A percentile compares a stretch with the other conserved stretches of the same genome.
These are phyloP conservation scores for Gymnoscopelus microlampas DNA, from an alignment of 2,797 vertebrate genomes.

Conservation along the genomic window DNA sequence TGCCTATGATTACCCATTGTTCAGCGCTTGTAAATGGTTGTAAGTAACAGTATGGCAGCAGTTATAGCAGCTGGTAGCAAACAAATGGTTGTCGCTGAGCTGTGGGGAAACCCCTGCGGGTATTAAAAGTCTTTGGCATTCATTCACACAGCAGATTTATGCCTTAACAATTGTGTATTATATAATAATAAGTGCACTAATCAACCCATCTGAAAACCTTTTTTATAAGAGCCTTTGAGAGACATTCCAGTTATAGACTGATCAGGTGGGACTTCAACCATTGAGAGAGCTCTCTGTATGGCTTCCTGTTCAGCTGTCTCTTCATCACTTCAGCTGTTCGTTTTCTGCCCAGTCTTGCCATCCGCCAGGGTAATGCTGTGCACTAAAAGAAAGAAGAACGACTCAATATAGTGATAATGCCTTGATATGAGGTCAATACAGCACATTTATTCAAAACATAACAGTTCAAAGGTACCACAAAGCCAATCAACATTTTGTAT, in stretches of 20 bases:
- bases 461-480: too few relatives aligned
- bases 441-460: too few relatives aligned
- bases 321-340: slow-evolving; percentile 73
- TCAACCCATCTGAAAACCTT: slow-evolving; percentile 10
- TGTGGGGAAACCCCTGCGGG: slow-evolving; percentile 26
- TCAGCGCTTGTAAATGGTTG: slow-evolving; percentile 13
- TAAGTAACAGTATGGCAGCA: slow-evolving; percentile 1
- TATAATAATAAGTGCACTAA: not conserved
- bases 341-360: slow-evolving; percentile 90
- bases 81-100: not conserved
- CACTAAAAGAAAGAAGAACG: slow-evolving; percentile 75
- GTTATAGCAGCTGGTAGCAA: not conserved
- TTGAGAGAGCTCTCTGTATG: not conserved
- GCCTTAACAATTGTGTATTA: slow-evolving; percentile 19
- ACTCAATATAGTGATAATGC: slow-evolving; percentile 12
- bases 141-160: slow-evolving; percentile 23
- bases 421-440: not conserved
- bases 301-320: not conserved
- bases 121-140: slow-evolving; percentile 41
- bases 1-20: not conserved
- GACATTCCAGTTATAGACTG: not conserved
- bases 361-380: slow-evolving; percentile 89
- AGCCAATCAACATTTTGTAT: too few relatives aligned
- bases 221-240: slow-evolving; percentile 6
- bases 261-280: not conserved